These are phyloP conservation scores for Cephus cinctus DNA, from an alignment of 1,140 invertebrate genomes.

Conservation along the genomic window DNA sequence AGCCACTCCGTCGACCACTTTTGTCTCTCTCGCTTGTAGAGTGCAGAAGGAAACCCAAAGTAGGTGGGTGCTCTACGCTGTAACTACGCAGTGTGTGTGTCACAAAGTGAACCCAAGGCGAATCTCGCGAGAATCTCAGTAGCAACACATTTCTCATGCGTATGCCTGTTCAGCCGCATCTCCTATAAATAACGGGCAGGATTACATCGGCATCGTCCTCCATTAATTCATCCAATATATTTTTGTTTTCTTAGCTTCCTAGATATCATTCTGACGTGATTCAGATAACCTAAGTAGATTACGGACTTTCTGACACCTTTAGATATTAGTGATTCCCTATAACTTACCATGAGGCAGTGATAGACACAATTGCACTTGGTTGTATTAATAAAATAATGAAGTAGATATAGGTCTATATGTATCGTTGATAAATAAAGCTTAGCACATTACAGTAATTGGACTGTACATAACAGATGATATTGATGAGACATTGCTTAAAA, in stretches of 20 bases:
- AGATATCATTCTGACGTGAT: slow-evolving; percentile 14
- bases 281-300: too few relatives aligned
- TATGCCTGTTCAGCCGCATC: slow-evolving; percentile 55
- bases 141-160: slow-evolving; percentile 47
- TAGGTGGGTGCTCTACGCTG: slow-evolving; percentile 54
- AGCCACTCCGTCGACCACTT: slow-evolving; percentile 38
- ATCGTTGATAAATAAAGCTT: too few relatives aligned
- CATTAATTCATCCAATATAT: slow-evolving; percentile 29
- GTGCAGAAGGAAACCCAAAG: slow-evolving; percentile 51
- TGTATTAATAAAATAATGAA: too few relatives aligned
- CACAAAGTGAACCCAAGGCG: slow-evolving; percentile 51
- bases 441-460: too few relatives aligned
- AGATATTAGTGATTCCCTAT: too few relatives aligned
- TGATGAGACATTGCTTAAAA: too few relatives aligned
- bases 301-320: too few relatives aligned
- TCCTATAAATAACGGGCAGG: slow-evolving; percentile 59
- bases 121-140: slow-evolving; percentile 49
- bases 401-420: too few relatives aligned
- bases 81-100: slow-evolving; percentile 53
- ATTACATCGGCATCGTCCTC: slow-evolving; percentile 51
- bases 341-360: too few relatives aligned
- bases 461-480: too few relatives aligned
- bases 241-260: slow-evolving; percentile 21
- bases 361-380: too few relatives aligned
- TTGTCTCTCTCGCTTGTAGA: slow-evolving; percentile 40